Percentiles rank a stretch among this genome's conserved stretches.
phyloP scores from a whole-genome alignment of 2,113 vertebrate genomes.

The Haliaeetus leucogaster region DNA sequence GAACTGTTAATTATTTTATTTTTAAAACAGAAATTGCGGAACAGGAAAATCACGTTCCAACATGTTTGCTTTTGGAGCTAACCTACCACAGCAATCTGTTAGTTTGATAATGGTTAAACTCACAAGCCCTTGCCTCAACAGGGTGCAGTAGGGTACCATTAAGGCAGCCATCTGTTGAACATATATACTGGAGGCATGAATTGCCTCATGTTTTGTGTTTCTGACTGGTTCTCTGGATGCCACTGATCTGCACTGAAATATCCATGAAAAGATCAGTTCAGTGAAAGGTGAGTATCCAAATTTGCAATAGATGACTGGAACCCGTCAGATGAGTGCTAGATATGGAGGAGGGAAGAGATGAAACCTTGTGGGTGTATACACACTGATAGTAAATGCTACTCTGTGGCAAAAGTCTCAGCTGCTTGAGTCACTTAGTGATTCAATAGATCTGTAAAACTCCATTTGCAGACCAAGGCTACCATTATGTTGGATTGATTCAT shows the following conservation, averaged over 20 bases:
- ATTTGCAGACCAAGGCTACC: conserved; percentile 46
- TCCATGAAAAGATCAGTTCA: not conserved
- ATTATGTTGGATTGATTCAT: conserved; percentile 68
- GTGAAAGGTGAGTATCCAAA: conserved; percentile 17
- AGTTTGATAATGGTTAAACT: conserved; percentile 20
- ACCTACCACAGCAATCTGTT: conserved; percentile 12
- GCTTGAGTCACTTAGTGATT: conserved; percentile 18
- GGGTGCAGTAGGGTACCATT: conserved; percentile 24
- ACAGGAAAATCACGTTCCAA: conserved; percentile 29
- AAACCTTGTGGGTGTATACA: not conserved
- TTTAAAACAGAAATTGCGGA: conserved; percentile 34
- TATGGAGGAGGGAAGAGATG: not conserved
- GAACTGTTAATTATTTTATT: conserved; percentile 66
- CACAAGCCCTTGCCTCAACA: not conserved
- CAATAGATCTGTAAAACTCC: conserved; percentile 40
- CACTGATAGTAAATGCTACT: not conserved
- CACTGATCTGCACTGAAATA: not conserved
- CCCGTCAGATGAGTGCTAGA: not conserved
- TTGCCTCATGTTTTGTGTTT: not conserved
- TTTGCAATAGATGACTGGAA: not conserved
- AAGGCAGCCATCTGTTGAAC: conserved; percentile 50
- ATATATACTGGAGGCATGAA: not conserved
- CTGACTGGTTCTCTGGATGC: not conserved
- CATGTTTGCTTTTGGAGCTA: conserved; percentile 44
- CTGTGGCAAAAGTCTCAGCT: not conserved